Evolutionary conservation across 2,113 vertebrate species (phyloP), one percentile per base, ranked within the genome.

Genomic region (Pelobates fuscus): DNA sequence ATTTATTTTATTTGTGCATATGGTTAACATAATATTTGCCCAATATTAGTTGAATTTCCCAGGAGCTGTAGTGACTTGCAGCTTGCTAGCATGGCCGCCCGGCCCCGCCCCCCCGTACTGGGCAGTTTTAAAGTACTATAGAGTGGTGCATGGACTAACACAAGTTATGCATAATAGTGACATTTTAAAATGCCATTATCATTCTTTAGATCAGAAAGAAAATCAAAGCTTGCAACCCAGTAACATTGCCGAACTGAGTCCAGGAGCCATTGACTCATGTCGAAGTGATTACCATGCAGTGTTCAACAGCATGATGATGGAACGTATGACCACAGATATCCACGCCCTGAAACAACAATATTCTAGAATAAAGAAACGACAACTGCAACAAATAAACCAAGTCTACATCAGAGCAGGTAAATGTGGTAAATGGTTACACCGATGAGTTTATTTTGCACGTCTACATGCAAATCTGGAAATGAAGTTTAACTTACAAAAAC

Each of bases 301-400:
- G 21, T 94, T 98, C 81, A 98, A 97, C 89, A 96, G 96, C 77
- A 98, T 99, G 97, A 97, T 99, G 95, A 92, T 93, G 94, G 97
- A 99, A 62, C 92, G 97, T 3, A 99, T 99, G 97, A 98, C 93
- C 83, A 99, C 95, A 0, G 97, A 99, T 79, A 98, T 99, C 85
- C 89, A 83, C 0, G 96, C 96, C 0, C 89, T 99, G 67, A 97
- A 95, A 85, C 94, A 91, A 78, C 97, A 99, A 67, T 99, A 99
- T 75, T 86, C 92, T 0, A 91, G 96, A 63, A 96, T 98, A 84
- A 98, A 96, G 83, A 94, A 93, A 84, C 92, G 94, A 61, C 97
- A 99, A 79, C 95, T 95, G 84, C 95, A 98, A 60, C 97, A 99
- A 85, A 91, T 92, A 29, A 93, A 94, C 44, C 94, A 96, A 17